phyloP scores from a whole-genome alignment of 2,888 invertebrate species.

The Oxystoma pomonae region DNA sequence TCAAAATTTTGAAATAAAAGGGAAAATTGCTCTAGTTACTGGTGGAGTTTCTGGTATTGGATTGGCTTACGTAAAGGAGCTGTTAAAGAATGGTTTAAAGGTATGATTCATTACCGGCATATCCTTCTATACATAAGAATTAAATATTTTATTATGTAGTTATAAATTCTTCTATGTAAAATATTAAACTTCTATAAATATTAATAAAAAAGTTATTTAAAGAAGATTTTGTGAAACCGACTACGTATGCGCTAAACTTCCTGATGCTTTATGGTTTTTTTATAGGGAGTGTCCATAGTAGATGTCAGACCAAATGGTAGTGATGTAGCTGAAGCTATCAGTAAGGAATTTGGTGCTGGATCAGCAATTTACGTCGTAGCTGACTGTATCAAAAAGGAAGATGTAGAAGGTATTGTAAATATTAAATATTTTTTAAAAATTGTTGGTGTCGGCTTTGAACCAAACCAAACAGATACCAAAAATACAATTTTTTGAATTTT shows the following conservation, averaged over 20 bases:
- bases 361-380: conserved; percentile 65
- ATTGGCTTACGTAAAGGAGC: conserved; percentile 46
- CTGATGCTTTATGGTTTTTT: conserved; percentile 4
- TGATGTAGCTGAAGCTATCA: conserved; percentile 57
- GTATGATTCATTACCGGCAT: too few species aligned
- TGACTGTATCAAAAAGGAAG: conserved; percentile 69
- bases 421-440: too few species aligned
- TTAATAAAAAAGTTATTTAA: too few species aligned
- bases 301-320: conserved; percentile 50
- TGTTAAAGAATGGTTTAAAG: conserved; percentile 47
- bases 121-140: too few species aligned
- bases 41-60: conserved; percentile 56
- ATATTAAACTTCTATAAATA: too few species aligned
- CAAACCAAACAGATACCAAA: too few species aligned
- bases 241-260: too few species aligned
- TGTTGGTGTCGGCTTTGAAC: too few species aligned
- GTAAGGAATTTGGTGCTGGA: conserved; percentile 61
- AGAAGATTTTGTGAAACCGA: too few species aligned
- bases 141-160: too few species aligned
- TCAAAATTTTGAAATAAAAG: conserved; percentile 34
- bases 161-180: too few species aligned
- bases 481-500: too few species aligned
- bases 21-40: conserved; percentile 46
- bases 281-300: conserved; percentile 38
- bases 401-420: conserved; percentile 72